phyloP scores from a whole-genome alignment of 2,113 vertebrate species.

The Geococcyx californianus region DNA sequence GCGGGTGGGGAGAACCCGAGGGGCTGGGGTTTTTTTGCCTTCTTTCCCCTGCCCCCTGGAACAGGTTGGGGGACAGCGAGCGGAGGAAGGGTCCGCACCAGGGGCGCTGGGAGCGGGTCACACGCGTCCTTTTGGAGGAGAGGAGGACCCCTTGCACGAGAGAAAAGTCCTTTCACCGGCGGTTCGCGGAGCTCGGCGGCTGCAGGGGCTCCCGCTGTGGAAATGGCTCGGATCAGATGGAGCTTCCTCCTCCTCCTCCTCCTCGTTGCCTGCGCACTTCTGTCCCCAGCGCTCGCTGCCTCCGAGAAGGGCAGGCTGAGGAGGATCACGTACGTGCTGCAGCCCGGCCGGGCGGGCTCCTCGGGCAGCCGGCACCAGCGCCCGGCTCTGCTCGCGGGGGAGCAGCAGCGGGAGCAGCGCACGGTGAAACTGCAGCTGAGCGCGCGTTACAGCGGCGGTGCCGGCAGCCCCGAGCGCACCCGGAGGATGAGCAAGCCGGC shows the following conservation, averaged over 20 bases:
- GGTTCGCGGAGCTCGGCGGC: background rate
- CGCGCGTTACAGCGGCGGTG: constrained; percentile 70
- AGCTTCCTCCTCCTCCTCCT: constrained; percentile 65
- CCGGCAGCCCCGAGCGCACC: constrained; percentile 78
- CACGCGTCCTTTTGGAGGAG: background rate
- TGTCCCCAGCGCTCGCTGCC: constrained; percentile 62
- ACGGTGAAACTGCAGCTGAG: constrained; percentile 82
- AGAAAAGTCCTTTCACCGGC: too few species aligned
- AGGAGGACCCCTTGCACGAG: background rate
- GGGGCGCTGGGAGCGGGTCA: background rate
- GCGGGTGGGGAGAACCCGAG: background rate
- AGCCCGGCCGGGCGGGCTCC: constrained; percentile 76
- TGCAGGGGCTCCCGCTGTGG: constrained; percentile 45
- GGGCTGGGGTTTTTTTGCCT: background rate
- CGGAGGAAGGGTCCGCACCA: background rate
- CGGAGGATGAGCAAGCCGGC: constrained; percentile 82
- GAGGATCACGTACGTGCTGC: constrained; percentile 85
- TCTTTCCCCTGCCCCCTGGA: background rate
- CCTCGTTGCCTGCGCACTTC: constrained; percentile 55
- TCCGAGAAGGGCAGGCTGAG: constrained; percentile 79
- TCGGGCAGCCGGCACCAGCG: constrained; percentile 58
- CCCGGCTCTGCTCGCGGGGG: constrained; percentile 42
- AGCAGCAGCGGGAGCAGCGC: constrained; percentile 32
- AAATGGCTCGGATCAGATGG: constrained; percentile 83
- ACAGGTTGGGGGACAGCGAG: background rate